phyloP scores from a whole-genome alignment of 2,797 vertebrate genomes.

The Brachyrhaphis roseni region DNA sequence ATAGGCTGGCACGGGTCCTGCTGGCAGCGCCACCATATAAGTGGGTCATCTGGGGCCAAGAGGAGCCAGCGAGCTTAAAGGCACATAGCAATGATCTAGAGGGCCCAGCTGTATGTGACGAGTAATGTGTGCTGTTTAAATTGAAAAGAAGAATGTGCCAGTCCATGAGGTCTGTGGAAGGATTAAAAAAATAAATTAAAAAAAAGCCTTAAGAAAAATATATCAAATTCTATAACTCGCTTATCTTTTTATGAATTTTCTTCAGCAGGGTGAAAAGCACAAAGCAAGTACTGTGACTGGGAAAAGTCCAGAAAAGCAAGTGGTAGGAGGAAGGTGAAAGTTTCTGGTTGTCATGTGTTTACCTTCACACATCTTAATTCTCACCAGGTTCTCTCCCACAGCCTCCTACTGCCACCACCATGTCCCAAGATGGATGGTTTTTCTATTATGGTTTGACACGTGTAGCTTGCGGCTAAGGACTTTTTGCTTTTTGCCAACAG shows the following conservation, averaged over 20 bases:
- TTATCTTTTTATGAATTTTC: constrained; percentile 59
- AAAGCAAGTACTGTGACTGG: constrained; percentile 26
- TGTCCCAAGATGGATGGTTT: neutral
- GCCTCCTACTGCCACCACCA: neutral
- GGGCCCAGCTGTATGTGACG: constrained; percentile 47
- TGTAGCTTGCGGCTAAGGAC: neutral
- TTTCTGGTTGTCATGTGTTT: neutral
- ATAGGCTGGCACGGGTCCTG: constrained; percentile 69
- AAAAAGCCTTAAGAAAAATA: too few species aligned
- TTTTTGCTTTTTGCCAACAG: neutral
- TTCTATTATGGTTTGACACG: neutral
- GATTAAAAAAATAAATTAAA: too few species aligned
- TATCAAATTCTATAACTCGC: constrained; percentile 52
- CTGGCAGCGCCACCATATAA: constrained; percentile 70
- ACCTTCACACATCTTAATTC: neutral
- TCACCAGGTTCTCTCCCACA: neutral
- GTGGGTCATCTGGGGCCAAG: constrained; percentile 65
- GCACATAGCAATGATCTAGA: constrained; percentile 57
- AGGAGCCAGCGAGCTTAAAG: constrained; percentile 67
- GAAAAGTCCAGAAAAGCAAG: neutral
- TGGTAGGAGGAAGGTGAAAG: neutral
- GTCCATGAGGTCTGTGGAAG: neutral
- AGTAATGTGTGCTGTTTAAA: constrained; percentile 33
- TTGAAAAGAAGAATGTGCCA: constrained; percentile 8
- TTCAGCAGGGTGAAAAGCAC: constrained; percentile 45